phyloP scores from a whole-genome alignment of 2,797 vertebrate species.

The Cyprinodon diabolis region DNA sequence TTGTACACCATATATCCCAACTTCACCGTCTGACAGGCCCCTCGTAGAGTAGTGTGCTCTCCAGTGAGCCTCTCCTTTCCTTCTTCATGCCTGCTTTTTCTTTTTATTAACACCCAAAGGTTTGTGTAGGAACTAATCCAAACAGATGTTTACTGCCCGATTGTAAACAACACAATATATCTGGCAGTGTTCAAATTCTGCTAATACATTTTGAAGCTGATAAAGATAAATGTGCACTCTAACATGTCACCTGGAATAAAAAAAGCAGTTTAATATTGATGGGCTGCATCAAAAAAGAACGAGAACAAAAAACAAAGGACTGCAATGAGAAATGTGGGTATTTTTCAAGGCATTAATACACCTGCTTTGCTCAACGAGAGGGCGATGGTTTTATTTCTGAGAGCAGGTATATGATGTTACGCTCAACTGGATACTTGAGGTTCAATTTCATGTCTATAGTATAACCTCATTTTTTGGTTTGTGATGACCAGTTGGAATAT shows the following conservation, averaged over 20 bases:
- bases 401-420: too few species aligned
- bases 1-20: neutral
- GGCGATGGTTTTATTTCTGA: too few species aligned
- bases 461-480: neutral
- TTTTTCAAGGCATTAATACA: neutral
- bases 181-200: neutral
- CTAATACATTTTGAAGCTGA: neutral
- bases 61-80: neutral
- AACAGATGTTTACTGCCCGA: conserved; percentile 1
- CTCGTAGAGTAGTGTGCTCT: neutral
- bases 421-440: too few species aligned
- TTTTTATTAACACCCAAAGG: neutral
- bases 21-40: neutral
- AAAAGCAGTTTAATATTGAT: neutral
- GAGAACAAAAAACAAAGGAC: neutral
- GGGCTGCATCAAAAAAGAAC: neutral
- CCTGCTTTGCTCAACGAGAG: too few species aligned
- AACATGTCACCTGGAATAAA: neutral
- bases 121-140: neutral
- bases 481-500: neutral
- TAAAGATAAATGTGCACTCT: neutral
- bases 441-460: neutral
- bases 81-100: neutral
- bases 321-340: neutral
- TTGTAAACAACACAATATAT: neutral